Percentiles rank a stretch among this genome's conserved stretches.
Conservation (phyloP, 92 coral and sea anemone genomes). For the Chrysogorgia sp. region DNA sequence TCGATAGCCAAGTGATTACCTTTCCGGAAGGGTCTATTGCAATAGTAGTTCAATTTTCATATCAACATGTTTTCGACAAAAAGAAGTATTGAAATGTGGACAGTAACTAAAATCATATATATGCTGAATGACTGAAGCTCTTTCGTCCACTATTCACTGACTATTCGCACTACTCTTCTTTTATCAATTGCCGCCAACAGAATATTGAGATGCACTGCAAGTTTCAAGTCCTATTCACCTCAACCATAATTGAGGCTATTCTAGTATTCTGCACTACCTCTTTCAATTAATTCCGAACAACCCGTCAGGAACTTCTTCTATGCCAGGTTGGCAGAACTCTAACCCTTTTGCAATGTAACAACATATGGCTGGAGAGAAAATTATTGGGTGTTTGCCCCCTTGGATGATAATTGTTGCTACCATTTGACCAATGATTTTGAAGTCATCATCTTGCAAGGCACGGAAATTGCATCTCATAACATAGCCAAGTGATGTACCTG, state of each 20-base stretch:
- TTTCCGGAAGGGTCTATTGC: no score
- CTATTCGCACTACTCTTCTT: no score
- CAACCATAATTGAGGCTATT: not conserved
- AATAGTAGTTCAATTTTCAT: no score
- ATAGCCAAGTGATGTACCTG: slow-evolving; percentile 38
- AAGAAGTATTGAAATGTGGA: no score
- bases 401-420: slow-evolving; percentile 20
- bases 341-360: slow-evolving; percentile 21
- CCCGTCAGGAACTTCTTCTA: slow-evolving; percentile 20
- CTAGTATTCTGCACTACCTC: not conserved
- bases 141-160: no score
- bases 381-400: slow-evolving; percentile 17
- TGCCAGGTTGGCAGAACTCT: slow-evolving; percentile 1
- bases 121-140: no score
- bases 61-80: no score
- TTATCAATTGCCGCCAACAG: no score
- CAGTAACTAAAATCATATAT: no score
- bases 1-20: no score
- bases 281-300: slow-evolving; percentile 15
- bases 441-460: slow-evolving; percentile 8
- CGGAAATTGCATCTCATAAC: slow-evolving; percentile 33
- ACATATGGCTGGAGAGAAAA: slow-evolving; percentile 17
- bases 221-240: not conserved
- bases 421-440: slow-evolving; percentile 28
- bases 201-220: not conserved